Percentiles rank a stretch among this genome's conserved stretches.
Conservation (phyloP, 2,888 invertebrate species). For the Lathronympha strigana region DNA sequence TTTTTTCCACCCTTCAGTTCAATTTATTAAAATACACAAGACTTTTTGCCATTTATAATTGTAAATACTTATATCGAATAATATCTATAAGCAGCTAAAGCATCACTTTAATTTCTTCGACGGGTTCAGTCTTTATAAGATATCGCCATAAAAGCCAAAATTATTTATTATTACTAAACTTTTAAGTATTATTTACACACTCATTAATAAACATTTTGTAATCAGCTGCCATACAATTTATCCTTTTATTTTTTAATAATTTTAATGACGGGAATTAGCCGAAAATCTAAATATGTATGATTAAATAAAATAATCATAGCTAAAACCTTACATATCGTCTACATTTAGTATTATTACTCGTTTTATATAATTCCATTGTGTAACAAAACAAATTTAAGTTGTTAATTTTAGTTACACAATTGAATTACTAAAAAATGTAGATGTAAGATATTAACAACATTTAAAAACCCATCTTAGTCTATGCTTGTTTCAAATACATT, state of each 20-base stretch:
- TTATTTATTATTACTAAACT: slow-evolving; percentile 25
- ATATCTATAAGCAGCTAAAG: slow-evolving; percentile 40
- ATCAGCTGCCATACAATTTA: slow-evolving; percentile 17
- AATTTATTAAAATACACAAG: slow-evolving; percentile 10
- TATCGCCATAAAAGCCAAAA: slow-evolving; percentile 41
- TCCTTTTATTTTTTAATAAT: slow-evolving; percentile 9
- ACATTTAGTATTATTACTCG: too few species aligned
- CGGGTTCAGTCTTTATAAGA: slow-evolving; percentile 41
- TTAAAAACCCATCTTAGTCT: neutral
- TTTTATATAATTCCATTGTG: neutral
- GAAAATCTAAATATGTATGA: neutral
- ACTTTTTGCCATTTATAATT: slow-evolving; percentile 5
- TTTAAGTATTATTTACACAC: slow-evolving; percentile 33
- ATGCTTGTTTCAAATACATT: neutral
- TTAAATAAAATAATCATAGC: neutral
- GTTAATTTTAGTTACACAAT: neutral
- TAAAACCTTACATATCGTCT: neutral
- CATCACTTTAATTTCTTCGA: slow-evolving; percentile 41
- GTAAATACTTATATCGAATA: slow-evolving; percentile 37
- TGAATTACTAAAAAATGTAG: neutral
- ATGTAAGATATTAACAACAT: neutral
- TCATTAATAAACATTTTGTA: slow-evolving; percentile 16
- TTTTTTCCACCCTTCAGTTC: slow-evolving; percentile 5
- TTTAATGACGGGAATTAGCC: slow-evolving; percentile 21
- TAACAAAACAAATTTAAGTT: neutral